Evolutionary conservation across 2,797 vertebrate species (phyloP).

Genomic region (Falco naumanni): DNA sequence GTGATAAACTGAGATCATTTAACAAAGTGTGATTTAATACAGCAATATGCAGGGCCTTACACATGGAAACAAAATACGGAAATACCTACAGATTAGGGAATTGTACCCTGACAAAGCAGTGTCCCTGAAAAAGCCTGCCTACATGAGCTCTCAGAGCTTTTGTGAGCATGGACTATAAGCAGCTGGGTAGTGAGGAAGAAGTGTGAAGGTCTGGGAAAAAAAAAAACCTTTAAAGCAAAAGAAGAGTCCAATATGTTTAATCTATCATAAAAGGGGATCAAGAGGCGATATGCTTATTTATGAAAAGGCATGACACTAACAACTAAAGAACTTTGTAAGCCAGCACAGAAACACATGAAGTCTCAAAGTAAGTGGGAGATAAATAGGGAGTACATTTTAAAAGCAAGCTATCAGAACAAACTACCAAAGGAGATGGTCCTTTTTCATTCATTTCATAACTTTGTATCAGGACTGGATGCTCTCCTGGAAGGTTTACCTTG

Average conservation of each 20-base stretch:
- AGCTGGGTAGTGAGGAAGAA: not conserved
- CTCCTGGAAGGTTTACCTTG: not conserved
- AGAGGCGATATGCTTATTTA: not conserved
- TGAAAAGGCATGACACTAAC: not conserved
- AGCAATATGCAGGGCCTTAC: not conserved
- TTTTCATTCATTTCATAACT: not conserved
- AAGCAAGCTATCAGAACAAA: not conserved
- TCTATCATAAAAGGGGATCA: not conserved
- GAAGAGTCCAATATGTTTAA: not conserved
- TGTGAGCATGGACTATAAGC: not conserved
- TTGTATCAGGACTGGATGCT: not conserved
- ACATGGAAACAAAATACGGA: not conserved
- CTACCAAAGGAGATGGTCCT: not conserved
- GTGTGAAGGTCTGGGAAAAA: not conserved
- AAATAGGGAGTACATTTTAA: not conserved
- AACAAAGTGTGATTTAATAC: not conserved
- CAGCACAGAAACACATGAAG: not conserved
- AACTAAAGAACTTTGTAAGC: not conserved
- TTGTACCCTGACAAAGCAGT: not conserved
- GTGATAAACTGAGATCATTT: not conserved
- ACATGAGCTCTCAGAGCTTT: not conserved
- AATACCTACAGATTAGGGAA: not conserved
- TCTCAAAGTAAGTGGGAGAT: not conserved
- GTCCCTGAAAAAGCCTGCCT: not conserved
- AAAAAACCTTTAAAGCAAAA: not conserved